Evolutionary conservation across 2,797 vertebrate genomes (phyloP), one percentile per base, ranked within the genome.

Genomic region (Agapornis canus): DNA sequence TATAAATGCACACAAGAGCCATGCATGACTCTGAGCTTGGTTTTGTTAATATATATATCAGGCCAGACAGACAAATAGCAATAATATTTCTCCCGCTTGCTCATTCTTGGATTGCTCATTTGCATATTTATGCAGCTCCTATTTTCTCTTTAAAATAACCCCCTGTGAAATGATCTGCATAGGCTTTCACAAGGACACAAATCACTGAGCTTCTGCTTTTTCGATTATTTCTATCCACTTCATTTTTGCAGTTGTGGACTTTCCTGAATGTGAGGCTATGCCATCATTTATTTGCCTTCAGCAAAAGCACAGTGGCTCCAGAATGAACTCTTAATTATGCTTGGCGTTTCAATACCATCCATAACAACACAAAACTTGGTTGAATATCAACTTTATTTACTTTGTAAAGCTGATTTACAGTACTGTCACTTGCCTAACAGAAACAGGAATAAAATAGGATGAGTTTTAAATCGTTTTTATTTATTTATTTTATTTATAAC

Each of bases 41-140:
- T 94, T 95, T 79, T 86, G 43, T 92, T 84, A 48, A 89, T 91
- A 68, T 82, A 52, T n/a, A 13, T 63, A 42, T 83, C 70, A 88
- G 6, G 23, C 77, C 56, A 82, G 42, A 7, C 54, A 86, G 82
- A 9, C 54, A 92, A 94, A 91, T 32, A 82, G 90, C 59, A 86
- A 51, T 91, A 96, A 86, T 96, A 96, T 94, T 96, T 94, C 82
- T 96, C 80, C 26, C 0, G 2, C 73, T 90, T 92, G 70, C 80
- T 88, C 87, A 89, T 96, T 90, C 85, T 88, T 88, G 37, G 73
- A 80, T 89, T 29, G 63, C 69, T 93, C 59, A 94, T 96, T 95
- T 96, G 65, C 95, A 89, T 96, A 92, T 91, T 91, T 81, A 90
- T 89, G 35, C 82, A 77, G 64, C 31, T 89, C 13, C n/a, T 79